Conservation (phyloP, 1,140 invertebrate species). For the Cydia splendana region DNA sequence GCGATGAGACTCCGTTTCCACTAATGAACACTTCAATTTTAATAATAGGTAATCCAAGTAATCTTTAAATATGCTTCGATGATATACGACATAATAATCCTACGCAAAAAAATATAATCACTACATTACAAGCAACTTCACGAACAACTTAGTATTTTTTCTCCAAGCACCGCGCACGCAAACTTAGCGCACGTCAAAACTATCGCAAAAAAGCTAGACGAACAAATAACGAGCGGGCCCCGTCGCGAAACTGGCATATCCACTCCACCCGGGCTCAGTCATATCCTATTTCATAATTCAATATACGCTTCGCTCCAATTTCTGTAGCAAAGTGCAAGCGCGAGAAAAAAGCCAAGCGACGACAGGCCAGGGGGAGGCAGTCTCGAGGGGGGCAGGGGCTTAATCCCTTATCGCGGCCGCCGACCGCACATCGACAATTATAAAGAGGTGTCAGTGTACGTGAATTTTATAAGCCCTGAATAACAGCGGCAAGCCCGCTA, state of each 20-base stretch:
- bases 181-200: not conserved
- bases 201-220: not conserved
- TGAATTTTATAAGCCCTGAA: constrained; percentile 28
- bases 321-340: constrained; percentile 64
- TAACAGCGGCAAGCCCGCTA: constrained; percentile 20
- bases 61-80: too few relatives aligned
- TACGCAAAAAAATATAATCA: not conserved
- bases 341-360: constrained; percentile 60
- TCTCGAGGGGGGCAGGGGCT: constrained; percentile 37
- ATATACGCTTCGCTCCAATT: constrained; percentile 57
- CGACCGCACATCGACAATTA: constrained; percentile 68
- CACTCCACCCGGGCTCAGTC: constrained; percentile 44
- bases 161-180: not conserved
- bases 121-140: not conserved
- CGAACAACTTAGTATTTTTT: not conserved
- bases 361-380: constrained; percentile 40
- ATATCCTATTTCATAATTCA: constrained; percentile 74
- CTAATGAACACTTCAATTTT: too few relatives aligned
- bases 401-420: constrained; percentile 69
- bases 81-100: not conserved
- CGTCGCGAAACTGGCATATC: constrained; percentile 10
- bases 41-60: too few relatives aligned
- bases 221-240: constrained; percentile 23
- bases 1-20: too few relatives aligned
- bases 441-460: constrained; percentile 49